Base-by-base conservation (phyloP, 2,888 invertebrate species). In the Helicoverpa assulta region DNA sequence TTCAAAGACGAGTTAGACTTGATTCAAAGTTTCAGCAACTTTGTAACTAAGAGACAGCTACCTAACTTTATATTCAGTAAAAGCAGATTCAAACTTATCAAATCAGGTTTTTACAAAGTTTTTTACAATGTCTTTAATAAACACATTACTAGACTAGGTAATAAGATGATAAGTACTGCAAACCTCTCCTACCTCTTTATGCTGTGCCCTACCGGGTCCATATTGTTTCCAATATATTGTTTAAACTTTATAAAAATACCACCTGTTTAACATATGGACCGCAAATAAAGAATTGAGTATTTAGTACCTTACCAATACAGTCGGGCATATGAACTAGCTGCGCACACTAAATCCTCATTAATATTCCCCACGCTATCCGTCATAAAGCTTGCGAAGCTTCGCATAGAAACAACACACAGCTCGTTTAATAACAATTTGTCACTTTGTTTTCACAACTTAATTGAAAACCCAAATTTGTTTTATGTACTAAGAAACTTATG, bases 291-390 rank as follows among this genome's bases (percentile, higher is more conserved):
- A n/a, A n/a, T n/a, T n/a, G n/a, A n/a, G n/a, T n/a, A n/a, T n/a
- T n/a, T n/a, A n/a, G n/a, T 37, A 10, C 40, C 40, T 47, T n/a
- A n/a, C 47, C 47, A 2, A 47, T 47, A 40, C 40, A 40, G 12
- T 40, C 10, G 12, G 37, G 8, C 40, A 73, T 26, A 53, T 52
- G 61, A 64, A 60, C 57, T 51, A 51, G 47, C 40, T 12, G 74
- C 29, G 51, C n/a, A 29, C 14, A 78, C 59, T 55, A 54, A 55
- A 61, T 70, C 50, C 54, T 66, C 58, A 81, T 80, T 72, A 68
- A 68, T 70, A 81, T 80, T 78, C 70, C 59, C 43, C 26, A 21
- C 47, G 57, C 29, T 57, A 52, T 19, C 56, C 52, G n/a, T 56
- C 40, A 26, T 37, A 66, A 54, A 55, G 60, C 53, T 47, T 51